Evolutionary conservation across 2,888 invertebrate species (phyloP).

Genomic region (Acanthosepion pharaonis): DNA sequence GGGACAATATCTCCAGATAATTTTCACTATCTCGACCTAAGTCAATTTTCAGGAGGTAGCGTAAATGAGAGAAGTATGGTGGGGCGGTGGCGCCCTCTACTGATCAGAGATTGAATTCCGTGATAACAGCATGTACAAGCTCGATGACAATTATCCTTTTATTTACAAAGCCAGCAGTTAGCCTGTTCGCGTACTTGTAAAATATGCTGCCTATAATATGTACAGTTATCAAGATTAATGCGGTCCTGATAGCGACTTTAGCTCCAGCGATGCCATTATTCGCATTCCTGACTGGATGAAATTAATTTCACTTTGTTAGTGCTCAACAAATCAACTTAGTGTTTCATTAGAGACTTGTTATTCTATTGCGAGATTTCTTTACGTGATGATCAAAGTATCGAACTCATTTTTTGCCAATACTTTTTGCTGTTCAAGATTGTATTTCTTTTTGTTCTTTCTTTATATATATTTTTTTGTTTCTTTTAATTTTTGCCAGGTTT

Average conservation of each 20-base stretch:
- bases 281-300: constrained; percentile 13
- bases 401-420: constrained; percentile 21
- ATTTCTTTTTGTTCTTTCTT: neutral
- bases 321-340: constrained; percentile 9
- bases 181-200: neutral
- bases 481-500: neutral
- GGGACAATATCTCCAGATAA: too few species aligned
- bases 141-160: too few species aligned
- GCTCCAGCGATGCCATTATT: neutral
- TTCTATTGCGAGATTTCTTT: constrained; percentile 33
- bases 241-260: neutral
- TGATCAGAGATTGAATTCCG: too few species aligned
- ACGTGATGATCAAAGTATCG: neutral
- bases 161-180: too few species aligned
- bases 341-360: constrained; percentile 20
- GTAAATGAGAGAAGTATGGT: too few species aligned
- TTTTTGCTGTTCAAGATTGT: neutral
- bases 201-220: neutral
- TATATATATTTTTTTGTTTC: neutral
- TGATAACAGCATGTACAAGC: too few species aligned
- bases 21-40: too few species aligned
- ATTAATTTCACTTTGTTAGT: neutral
- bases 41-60: too few species aligned
- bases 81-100: too few species aligned
- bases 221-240: neutral